phyloP scores from a whole-genome alignment of 1,140 invertebrate genomes.

The Hyphantria cunea region DNA sequence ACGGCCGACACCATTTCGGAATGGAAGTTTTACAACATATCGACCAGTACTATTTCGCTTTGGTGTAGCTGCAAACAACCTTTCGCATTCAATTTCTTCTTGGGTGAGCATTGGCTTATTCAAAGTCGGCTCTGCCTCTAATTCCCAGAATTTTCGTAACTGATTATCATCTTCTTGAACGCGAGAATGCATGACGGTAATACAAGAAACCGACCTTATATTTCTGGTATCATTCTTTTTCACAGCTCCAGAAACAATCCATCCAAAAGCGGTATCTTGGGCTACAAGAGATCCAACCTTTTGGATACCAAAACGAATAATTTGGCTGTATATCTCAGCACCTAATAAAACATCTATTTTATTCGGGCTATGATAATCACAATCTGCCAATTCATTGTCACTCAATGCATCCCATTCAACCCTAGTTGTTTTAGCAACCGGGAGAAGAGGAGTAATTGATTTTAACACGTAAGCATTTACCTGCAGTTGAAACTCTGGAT shows the following conservation, averaged over 20 bases:
- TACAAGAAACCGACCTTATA: not conserved
- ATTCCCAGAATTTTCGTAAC: constrained; percentile 46
- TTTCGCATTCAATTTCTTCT: not conserved
- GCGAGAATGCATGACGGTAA: constrained; percentile 32
- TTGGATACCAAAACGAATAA: constrained; percentile 5
- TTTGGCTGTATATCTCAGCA: constrained; percentile 3
- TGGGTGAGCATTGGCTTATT: not conserved
- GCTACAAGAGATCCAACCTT: not conserved
- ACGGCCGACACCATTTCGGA: no score
- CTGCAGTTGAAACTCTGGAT: not conserved
- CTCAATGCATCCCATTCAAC: constrained; percentile 4
- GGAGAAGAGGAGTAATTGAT: constrained; percentile 3
- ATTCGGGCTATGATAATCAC: not conserved
- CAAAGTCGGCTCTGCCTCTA: constrained; percentile 34
- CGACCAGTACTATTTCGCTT: no score
- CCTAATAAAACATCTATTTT: not conserved
- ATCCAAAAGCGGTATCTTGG: not conserved
- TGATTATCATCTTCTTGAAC: constrained; percentile 35
- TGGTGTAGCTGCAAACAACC: no score
- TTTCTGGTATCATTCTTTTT: not conserved
- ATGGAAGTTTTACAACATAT: no score
- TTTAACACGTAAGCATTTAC: constrained; percentile 5
- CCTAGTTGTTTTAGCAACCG: not conserved
- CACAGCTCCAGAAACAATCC: constrained; percentile 2
- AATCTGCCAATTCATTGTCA: not conserved